These are phyloP conservation scores for Zaprionus camerounensis DNA, from an alignment of 1,140 invertebrate species.

Conservation along the genomic window DNA sequence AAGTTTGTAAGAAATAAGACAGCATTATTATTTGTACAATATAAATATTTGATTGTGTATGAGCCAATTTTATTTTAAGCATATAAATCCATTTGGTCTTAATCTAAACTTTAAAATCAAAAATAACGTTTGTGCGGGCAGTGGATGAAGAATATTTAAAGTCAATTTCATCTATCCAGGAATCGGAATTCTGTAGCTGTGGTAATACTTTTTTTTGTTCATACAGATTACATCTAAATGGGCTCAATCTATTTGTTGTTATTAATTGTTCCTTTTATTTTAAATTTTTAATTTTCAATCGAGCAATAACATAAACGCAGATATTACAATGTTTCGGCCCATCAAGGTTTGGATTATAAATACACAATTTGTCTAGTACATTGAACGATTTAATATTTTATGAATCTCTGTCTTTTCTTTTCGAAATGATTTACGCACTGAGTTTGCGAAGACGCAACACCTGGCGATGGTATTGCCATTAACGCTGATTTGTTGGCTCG, in stretches of 20 bases:
- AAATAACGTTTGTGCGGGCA: too few species aligned
- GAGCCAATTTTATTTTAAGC: too few species aligned
- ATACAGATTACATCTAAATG: too few species aligned
- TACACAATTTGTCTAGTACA: neutral
- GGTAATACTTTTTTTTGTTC: too few species aligned
- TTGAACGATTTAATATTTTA: conserved; percentile 8
- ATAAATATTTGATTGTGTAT: neutral
- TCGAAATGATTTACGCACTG: conserved; percentile 61
- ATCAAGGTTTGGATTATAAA: neutral
- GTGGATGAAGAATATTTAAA: too few species aligned
- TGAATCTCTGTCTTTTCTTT: conserved; percentile 20
- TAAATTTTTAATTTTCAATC: neutral
- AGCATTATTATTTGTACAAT: neutral
- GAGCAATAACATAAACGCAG: neutral
- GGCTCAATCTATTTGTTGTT: too few species aligned
- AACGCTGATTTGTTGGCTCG: conserved; percentile 69
- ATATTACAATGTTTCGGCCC: neutral
- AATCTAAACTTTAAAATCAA: too few species aligned
- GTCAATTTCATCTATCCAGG: too few species aligned
- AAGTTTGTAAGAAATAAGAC: neutral
- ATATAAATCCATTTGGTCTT: too few species aligned
- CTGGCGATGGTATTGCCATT: conserved; percentile 71
- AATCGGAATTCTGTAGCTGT: too few species aligned
- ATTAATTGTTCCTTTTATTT: too few species aligned
- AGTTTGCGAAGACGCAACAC: conserved; percentile 33